These are phyloP conservation scores for Ernsta delagoae DNA, from an alignment of 2,888 invertebrate species.

Conservation along the genomic window DNA sequence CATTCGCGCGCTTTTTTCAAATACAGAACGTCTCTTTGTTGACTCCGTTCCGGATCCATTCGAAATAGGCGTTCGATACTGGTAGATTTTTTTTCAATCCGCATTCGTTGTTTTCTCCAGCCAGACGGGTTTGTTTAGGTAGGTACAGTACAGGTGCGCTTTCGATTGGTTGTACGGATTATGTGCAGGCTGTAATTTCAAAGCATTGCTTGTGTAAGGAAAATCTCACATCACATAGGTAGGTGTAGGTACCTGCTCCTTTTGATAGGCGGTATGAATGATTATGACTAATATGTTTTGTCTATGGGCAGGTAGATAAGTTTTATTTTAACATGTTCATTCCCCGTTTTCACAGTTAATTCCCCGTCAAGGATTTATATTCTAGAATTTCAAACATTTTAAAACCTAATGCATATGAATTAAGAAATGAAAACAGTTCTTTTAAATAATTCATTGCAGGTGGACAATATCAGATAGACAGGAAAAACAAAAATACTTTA, in stretches of 20 bases:
- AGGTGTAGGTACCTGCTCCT: no score
- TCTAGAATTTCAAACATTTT: no score
- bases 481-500: conserved; percentile 45
- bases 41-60: conserved; percentile 73
- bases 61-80: conserved; percentile 74
- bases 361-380: no score
- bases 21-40: conserved; percentile 81
- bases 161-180: conserved; percentile 44
- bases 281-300: not conserved
- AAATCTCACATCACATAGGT: conserved; percentile 23
- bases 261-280: conserved; percentile 2
- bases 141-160: conserved; percentile 40
- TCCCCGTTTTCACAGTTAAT: no score
- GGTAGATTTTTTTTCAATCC: conserved; percentile 60
- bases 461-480: conserved; percentile 33
- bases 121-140: conserved; percentile 63
- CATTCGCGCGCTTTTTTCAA: conserved; percentile 77
- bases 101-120: conserved; percentile 58
- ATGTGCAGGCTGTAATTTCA: conserved; percentile 36
- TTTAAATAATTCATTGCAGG: conserved; percentile 6
- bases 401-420: no score
- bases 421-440: not conserved
- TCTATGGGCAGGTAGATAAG: not conserved
- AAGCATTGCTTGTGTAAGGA: conserved; percentile 33
- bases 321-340: no score